phyloP scores from a whole-genome alignment of 2,888 invertebrate genomes.

The Dexiosoma caninum region DNA sequence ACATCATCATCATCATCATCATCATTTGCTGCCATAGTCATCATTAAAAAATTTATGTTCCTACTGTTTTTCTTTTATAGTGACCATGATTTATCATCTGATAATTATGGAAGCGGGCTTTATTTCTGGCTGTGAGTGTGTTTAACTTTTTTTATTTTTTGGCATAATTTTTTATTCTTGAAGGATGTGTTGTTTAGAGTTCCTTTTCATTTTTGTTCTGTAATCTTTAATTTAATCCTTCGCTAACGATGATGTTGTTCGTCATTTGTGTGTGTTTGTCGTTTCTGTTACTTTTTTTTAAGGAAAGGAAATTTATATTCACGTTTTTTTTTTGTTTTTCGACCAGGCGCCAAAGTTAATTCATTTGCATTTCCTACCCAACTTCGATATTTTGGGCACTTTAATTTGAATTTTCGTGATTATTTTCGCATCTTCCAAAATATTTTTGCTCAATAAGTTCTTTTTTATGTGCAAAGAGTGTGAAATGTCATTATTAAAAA shows the following conservation, averaged over 20 bases:
- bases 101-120: conserved; percentile 50
- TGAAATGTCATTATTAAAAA: too few species aligned
- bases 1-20: conserved; percentile 50
- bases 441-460: too few species aligned
- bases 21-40: conserved; percentile 16
- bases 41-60: conserved; percentile 14
- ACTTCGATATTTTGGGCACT: neutral
- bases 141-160: too few species aligned
- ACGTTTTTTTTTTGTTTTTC: neutral
- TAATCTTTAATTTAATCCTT: conserved; percentile 38
- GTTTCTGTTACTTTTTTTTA: neutral
- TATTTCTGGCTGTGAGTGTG: conserved; percentile 17
- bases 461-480: too few species aligned
- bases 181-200: neutral
- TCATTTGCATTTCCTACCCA: conserved; percentile 39
- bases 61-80: neutral
- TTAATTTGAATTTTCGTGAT: neutral
- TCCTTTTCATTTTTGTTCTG: neutral
- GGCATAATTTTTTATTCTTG: neutral
- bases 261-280: conserved; percentile 2
- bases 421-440: neutral
- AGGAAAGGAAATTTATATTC: conserved; percentile 30
- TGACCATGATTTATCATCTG: conserved; percentile 59
- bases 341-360: conserved; percentile 51
- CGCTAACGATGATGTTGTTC: conserved; percentile 43